Evolutionary conservation across 2,797 vertebrate species (phyloP).

Genomic region (Acanthiza pusilla): DNA sequence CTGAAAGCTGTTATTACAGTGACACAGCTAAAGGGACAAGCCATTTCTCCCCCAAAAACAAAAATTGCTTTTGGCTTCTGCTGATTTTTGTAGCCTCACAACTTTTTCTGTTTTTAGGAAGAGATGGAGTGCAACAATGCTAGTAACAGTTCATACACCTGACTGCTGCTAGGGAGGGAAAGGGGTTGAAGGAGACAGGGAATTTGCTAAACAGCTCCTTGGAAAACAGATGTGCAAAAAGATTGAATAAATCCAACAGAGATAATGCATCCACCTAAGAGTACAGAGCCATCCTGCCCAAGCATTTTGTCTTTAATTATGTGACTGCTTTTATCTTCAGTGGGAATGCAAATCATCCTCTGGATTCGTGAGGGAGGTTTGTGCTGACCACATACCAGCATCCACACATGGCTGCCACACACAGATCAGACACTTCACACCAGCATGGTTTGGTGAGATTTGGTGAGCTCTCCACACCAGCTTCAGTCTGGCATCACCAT

Average conservation of each 20-base stretch:
- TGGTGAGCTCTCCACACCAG: not conserved
- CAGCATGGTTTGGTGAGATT: not conserved
- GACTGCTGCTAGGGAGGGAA: not conserved
- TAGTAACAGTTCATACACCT: not conserved
- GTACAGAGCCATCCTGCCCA: rapidly evolving
- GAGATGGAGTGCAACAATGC: not conserved
- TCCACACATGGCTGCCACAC: not conserved
- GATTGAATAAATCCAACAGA: not conserved
- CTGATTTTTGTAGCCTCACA: not conserved
- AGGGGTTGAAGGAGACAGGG: not conserved
- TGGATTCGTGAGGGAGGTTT: not conserved
- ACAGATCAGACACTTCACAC: not conserved
- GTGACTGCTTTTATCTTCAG: not conserved
- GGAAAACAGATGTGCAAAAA: not conserved
- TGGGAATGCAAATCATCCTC: not conserved
- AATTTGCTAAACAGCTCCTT: not conserved
- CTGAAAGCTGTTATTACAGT: not conserved
- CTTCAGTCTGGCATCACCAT: not conserved
- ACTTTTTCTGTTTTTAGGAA: not conserved
- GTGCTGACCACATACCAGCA: not conserved
- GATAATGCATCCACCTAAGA: not conserved
- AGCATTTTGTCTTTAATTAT: not conserved
- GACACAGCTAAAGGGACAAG: not conserved
- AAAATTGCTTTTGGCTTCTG: not conserved
- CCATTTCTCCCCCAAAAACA: not conserved